Percentiles rank a stretch among this genome's conserved stretches.
Conservation (phyloP, 2,888 invertebrate species). For the Hypercompe scribonia region DNA sequence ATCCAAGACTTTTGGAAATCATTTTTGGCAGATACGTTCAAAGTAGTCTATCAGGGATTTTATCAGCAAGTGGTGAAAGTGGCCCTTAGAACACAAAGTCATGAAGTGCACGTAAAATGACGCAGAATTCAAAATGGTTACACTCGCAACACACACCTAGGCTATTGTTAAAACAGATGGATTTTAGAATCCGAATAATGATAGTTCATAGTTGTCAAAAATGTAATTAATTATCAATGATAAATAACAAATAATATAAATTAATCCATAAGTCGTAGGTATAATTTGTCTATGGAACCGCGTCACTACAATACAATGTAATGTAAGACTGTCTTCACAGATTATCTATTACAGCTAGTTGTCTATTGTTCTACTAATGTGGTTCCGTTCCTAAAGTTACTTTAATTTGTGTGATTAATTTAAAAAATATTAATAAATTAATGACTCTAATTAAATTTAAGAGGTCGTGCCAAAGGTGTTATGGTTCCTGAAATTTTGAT, state of each 20-base stretch:
- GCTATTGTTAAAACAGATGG: neutral
- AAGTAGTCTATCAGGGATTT: too few species aligned
- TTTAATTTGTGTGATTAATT: neutral
- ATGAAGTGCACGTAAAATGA: slow-evolving; percentile 8
- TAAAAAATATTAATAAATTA: neutral
- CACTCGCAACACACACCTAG: neutral
- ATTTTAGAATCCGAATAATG: neutral
- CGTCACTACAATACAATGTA: neutral
- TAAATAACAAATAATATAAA: too few species aligned
- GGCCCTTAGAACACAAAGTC: neutral
- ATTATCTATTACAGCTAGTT: neutral
- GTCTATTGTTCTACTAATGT: neutral
- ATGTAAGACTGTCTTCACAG: neutral
- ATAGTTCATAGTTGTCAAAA: neutral
- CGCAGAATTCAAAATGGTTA: neutral
- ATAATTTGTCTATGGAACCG: neutral
- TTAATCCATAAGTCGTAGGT: neutral
- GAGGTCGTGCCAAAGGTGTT: neutral
- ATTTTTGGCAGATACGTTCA: too few species aligned
- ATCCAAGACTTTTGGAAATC: too few species aligned
- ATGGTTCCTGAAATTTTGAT: neutral
- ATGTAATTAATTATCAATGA: neutral
- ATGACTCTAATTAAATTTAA: neutral
- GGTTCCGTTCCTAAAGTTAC: neutral
- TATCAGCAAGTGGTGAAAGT: too few species aligned